Base-by-base conservation (phyloP, 2,888 invertebrate genomes). In the Sarcophaga carnaria region DNA sequence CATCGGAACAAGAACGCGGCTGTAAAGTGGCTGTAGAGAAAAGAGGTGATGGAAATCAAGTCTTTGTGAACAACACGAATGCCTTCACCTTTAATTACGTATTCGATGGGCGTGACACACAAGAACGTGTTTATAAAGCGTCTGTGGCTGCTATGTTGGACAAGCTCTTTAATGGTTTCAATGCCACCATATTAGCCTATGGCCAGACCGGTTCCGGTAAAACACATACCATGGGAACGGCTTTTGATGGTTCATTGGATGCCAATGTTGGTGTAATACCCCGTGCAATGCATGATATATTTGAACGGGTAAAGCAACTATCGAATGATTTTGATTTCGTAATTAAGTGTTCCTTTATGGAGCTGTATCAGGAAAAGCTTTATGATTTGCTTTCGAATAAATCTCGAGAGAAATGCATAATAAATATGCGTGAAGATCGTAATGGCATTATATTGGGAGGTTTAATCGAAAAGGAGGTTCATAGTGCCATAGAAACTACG, bases 191-290 rank as follows among this genome's bases (percentile, higher is more conserved):
- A 80, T 92, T 99, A 77, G 98, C 99, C 0, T 99, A 99, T 93
- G 99, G 99, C 0, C 98, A 99, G 93, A 99, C 99, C 0, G 98
- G 93, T 3, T 98, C 98, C 63, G 98, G 99, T 0, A 99, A 99
- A 93, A 99, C 98, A 0, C 96, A 96, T 92, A 97, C 98, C 0
- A 99, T 99, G 98, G 98, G 98, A 0, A 97, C 97, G 0, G 95
- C 96, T 72, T 96, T 96, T 88, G 94, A 94, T 27, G 95, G 95
- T 1, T 94, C 95, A 63, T 94, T 95, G 82, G 94, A 95, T 49
- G 95, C 95, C 72, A 94, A 95, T 89, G 94, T 95, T 93, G 99
- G 99, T 77, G 96, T 99, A 0, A 98, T 99, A 88, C 98, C 98
- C 0, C 95, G 97, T 89, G 97, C 97, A 0, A 95, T 98, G 0